Evolutionary conservation across 2,797 vertebrate genomes (phyloP).

Genomic region (Molothrus ater): DNA sequence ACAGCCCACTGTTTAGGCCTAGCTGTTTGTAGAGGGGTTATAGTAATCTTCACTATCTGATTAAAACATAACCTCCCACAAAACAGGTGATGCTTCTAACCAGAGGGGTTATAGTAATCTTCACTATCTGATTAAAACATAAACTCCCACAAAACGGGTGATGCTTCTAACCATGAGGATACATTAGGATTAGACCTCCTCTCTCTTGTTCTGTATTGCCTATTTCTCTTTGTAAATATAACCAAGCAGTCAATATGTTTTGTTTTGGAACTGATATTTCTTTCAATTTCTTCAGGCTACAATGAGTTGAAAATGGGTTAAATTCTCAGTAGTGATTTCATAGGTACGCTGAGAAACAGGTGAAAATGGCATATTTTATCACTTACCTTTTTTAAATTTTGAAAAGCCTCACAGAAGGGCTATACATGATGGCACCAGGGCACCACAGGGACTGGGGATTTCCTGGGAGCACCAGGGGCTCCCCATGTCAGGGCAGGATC

Average conservation of each 20-base stretch:
- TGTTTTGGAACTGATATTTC: neutral
- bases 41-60: neutral
- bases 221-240: neutral
- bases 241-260: neutral
- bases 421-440: neutral
- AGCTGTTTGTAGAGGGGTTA: neutral
- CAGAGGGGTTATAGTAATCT: too few species aligned
- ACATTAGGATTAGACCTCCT: neutral
- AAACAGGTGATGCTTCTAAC: neutral
- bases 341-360: neutral
- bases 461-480: rapidly evolving
- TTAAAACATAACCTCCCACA: neutral
- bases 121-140: too few species aligned
- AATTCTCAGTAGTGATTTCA: neutral
- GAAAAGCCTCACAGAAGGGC: neutral
- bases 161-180: neutral
- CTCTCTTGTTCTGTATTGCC: neutral
- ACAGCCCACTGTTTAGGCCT: neutral
- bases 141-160: neutral
- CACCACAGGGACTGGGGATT: rapidly evolving
- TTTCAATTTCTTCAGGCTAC: neutral
- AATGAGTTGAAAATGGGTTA: neutral
- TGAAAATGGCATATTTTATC: neutral
- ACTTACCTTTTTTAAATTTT: neutral
- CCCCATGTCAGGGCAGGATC: neutral